Base-by-base conservation (phyloP, 2,113 vertebrate genomes). In the Noctilio leporinus region DNA sequence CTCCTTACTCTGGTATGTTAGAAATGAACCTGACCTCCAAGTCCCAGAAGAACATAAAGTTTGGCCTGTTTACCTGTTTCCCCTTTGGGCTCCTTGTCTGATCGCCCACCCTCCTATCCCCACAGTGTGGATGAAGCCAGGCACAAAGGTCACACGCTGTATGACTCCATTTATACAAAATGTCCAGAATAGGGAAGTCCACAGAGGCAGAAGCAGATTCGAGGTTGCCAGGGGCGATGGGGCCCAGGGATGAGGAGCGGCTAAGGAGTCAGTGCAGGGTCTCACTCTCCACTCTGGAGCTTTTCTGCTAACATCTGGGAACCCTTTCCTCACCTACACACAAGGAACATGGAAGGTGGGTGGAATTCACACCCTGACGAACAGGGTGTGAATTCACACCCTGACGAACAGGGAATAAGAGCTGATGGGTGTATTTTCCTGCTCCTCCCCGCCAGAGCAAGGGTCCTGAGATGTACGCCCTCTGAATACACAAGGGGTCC, bases 111-210 rank as follows among this genome's bases (percentile, higher is more conserved):
- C 5, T 49, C 38, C 62, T 55, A 15, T 59, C 24, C 40, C 10
- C 59, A n/a, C 40, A 9, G 10, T 3, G 53, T 38, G 12, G 28
- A 62, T 28, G 81, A 76, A 88, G 28, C 47, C n/a, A 89, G 30
- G 17, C n/a, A n/a, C 53, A 45, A 20, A 86, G 28, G 45, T 28
- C 51, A 87, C 47, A 28, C 69, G 35, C 10, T 30, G 10, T 43
- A 64, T 69, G 24, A 90, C 43, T 85, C 35, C 53, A 43, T 75
- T 94, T 67, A 45, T 19, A 64, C 43, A 85, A 92, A 77, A 67
- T 28, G 10, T 73, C 35, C 76, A n/a, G n/a, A 62, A 83, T 16
- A 33, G 65, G 35, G 43, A 77, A 92, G 87, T 51, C 38, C 57
- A 59, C 57, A 75, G 81, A 72, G 45, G 87, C 8, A 88, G 78